Evolutionary conservation across 2,113 vertebrate genomes (phyloP), one percentile per base, ranked within the genome.

Genomic region (Pseudolaguvia tuberculata): DNA sequence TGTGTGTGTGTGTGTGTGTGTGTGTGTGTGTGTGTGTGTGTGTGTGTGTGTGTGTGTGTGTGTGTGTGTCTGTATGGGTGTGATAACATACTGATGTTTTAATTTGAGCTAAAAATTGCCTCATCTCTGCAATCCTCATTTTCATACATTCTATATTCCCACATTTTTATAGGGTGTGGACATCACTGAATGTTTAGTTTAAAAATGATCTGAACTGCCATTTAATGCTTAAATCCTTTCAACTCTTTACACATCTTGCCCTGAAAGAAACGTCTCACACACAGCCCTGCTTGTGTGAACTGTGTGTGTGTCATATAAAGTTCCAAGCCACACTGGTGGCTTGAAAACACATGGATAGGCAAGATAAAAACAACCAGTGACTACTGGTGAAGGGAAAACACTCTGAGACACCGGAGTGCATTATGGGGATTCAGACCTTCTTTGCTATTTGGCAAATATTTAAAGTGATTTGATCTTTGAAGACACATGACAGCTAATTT

Each of bases 401-500:
- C 1, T 7, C 69, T 59, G 4, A 52, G 52, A 58, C 25, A 23
- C 23, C 20, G 10, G 17, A 52, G 39, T n/a, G 47, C 52, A 3
- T 35, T 70, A 27, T 65, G 2, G 59, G 53, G 9, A 35, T 20
- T 5, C 63, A 71, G 47, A 31, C 25, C 39, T 31, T 31, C 63
- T 72, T 53, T 72, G 58, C 57, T 72, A 57, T 57, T 72, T 56
- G 27, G 48, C 62, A 76, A 78, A 81, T 81, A 69, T 81, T 78
- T 76, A 59, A 20, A 63, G 31, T 62, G 76, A 57, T 70, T 76
- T 68, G 39, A 56, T 55, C 31, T 62, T 72, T 68, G 72, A 68
- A 23, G 61, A 52, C 58, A 53, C 50, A 70, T 8, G 27, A 29
- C 29, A 55, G 67, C 72, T 81, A 68, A 69, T 55, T 76, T 81